These are phyloP conservation scores for Neopipo cinnamomea DNA, from an alignment of 2,113 vertebrate species.

Conservation along the genomic window DNA sequence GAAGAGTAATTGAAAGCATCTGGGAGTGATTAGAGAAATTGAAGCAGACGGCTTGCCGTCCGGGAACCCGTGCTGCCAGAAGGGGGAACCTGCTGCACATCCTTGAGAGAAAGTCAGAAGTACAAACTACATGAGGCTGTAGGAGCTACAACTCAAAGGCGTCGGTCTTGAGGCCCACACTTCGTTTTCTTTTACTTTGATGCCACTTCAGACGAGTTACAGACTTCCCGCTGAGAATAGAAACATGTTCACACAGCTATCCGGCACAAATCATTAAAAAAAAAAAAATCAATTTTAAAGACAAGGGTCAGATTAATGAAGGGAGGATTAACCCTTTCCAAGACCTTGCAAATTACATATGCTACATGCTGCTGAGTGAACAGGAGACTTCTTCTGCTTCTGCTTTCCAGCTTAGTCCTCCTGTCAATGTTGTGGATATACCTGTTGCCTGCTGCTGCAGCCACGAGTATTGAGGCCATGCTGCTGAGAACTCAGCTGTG, in stretches of 20 bases:
- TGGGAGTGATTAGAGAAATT: neutral
- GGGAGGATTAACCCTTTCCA: neutral
- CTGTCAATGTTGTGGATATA: accelerated
- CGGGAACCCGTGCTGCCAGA: neutral
- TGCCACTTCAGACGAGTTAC: neutral
- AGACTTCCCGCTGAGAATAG: neutral
- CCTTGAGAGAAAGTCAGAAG: neutral
- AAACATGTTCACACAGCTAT: neutral
- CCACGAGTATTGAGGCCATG: too few species aligned
- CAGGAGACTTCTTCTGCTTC: neutral
- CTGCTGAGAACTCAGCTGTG: too few species aligned
- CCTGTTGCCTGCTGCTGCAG: too few species aligned
- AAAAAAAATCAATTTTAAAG: neutral
- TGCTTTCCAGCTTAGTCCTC: too few species aligned
- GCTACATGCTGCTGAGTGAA: accelerated
- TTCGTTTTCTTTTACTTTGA: neutral
- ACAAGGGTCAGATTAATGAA: neutral
- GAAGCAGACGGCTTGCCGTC: neutral
- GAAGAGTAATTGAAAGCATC: neutral
- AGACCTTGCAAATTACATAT: neutral
- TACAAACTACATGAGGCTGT: neutral
- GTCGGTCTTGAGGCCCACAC: accelerated
- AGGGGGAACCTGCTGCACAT: slow-evolving; percentile 27
- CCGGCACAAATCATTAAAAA: neutral
- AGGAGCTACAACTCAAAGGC: neutral